phyloP scores from a whole-genome alignment of 2,888 invertebrate genomes.

The Entomobrya proxima region DNA sequence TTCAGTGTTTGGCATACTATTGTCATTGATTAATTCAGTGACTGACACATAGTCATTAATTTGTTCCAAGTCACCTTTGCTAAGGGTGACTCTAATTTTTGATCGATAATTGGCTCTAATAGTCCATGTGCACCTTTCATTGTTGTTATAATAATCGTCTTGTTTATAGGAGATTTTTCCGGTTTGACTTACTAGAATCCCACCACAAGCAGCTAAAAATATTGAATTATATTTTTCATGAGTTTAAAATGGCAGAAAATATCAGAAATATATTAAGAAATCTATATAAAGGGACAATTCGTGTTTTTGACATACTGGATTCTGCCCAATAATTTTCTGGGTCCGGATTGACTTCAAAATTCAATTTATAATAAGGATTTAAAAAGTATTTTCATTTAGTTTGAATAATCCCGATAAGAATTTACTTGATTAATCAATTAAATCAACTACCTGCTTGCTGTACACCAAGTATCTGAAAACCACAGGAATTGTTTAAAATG shows the following conservation, averaged over 20 bases:
- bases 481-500: background rate
- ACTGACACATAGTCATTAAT: conserved; percentile 48
- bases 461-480: conserved; percentile 37
- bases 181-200: conserved; percentile 60
- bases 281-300: background rate
- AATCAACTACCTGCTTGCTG: conserved; percentile 36
- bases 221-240: background rate
- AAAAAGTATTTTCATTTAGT: background rate
- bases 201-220: conserved; percentile 53
- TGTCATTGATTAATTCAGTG: conserved; percentile 32
- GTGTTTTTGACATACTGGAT: conserved; percentile 34
- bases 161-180: conserved; percentile 60
- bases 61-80: conserved; percentile 2
- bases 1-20: background rate
- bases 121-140: conserved; percentile 64
- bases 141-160: conserved; percentile 30
- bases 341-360: conserved; percentile 49
- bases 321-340: conserved; percentile 54
- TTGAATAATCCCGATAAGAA: background rate
- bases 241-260: no score
- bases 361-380: background rate
- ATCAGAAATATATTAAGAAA: no score
- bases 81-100: conserved; percentile 35
- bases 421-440: no score
- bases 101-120: conserved; percentile 62